Evolutionary conservation across 2,888 invertebrate species (phyloP).

Genomic region (Epistrophe eligans): DNA sequence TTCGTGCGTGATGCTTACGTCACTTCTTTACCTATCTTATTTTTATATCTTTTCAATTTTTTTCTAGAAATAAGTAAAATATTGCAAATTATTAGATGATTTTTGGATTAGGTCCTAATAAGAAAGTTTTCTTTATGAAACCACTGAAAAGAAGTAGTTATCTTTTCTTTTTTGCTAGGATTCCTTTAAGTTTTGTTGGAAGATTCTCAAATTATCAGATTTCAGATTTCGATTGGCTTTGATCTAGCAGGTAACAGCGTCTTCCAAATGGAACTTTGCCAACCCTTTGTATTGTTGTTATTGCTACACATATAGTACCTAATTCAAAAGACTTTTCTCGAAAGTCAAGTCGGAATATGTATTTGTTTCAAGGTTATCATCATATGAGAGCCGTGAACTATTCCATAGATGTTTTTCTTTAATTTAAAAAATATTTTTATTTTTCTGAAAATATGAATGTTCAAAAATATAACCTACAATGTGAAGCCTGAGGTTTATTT

Average conservation of each 20-base stretch:
- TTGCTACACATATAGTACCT: background rate
- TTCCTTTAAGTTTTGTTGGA: background rate
- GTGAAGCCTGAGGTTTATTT: background rate
- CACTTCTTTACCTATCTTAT: constrained; percentile 26
- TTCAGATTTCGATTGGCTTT: background rate
- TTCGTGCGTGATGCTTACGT: constrained; percentile 54
- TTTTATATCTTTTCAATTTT: background rate
- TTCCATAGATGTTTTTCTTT: background rate
- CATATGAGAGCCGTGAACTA: background rate
- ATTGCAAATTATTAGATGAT: background rate
- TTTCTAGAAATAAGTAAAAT: background rate
- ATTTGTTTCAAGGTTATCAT: constrained; percentile 10
- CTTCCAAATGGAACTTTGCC: constrained; percentile 14
- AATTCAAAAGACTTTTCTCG: background rate
- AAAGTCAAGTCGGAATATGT: background rate
- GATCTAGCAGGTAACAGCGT: background rate
- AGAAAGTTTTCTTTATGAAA: background rate
- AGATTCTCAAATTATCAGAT: background rate
- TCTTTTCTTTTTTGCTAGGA: background rate
- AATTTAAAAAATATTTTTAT: background rate
- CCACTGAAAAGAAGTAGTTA: background rate
- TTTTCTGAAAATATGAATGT: background rate
- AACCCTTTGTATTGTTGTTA: background rate
- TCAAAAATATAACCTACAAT: background rate
- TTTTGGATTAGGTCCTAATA: background rate